Percentiles rank a stretch among this genome's conserved stretches.
These are phyloP conservation scores for Paracentrotus lividus DNA, from an alignment of 53 echinoderm and acorn worm genomes.

Conservation along the genomic window DNA sequence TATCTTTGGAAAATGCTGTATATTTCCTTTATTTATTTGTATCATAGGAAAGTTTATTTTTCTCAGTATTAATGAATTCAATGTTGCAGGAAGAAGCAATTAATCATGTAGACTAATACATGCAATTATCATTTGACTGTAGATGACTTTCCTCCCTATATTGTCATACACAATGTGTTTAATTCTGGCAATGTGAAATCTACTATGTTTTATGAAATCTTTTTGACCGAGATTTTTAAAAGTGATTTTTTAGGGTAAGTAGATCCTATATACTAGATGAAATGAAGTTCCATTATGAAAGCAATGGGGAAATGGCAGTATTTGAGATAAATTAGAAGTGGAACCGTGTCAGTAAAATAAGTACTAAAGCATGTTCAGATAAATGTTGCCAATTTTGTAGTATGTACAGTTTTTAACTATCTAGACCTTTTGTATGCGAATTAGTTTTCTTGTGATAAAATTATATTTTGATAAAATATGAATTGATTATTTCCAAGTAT, in stretches of 20 bases:
- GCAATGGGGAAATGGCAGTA: neutral
- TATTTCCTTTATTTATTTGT: conserved; percentile 34
- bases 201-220: neutral
- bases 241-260: neutral
- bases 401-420: neutral
- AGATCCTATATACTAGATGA: neutral
- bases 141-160: neutral
- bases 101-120: neutral
- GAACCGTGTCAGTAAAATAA: too few relatives aligned
- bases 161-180: neutral
- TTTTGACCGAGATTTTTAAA: neutral
- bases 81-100: neutral
- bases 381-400: conserved; percentile 8
- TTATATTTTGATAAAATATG: conserved; percentile 8
- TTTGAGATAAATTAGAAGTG: neutral
- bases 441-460: neutral
- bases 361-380: neutral
- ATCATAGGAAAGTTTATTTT: conserved; percentile 32
- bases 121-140: neutral
- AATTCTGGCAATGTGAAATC: neutral
- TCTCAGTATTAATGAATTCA: conserved; percentile 10
- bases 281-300: neutral
- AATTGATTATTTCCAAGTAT: neutral
- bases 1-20: neutral
- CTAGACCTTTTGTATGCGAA: neutral